Percentiles rank a stretch among this genome's conserved stretches.
Evolutionary conservation across 2,888 invertebrate genomes (phyloP).

Genomic region (Crossocerus cetratus): DNA sequence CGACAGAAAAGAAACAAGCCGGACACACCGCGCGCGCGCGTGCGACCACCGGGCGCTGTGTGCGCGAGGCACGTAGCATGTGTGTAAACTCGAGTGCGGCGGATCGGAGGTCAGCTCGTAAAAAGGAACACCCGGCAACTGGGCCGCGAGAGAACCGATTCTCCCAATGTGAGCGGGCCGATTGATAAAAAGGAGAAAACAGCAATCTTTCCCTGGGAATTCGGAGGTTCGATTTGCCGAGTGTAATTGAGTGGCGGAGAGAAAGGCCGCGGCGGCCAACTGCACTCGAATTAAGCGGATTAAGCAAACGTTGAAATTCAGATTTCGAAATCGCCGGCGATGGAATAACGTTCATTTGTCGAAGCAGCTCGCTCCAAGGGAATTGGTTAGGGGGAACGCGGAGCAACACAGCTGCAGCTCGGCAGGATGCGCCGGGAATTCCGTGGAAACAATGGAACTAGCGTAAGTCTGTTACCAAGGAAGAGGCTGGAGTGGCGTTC

Average conservation of each 20-base stretch:
- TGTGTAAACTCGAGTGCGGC: background rate
- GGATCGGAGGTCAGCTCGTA: no score
- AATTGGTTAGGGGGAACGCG: background rate
- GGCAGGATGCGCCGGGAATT: slow-evolving; percentile 9
- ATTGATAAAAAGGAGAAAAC: no score
- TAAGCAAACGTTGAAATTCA: no score
- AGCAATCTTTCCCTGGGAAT: no score
- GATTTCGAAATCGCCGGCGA: no score
- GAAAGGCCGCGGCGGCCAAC: no score
- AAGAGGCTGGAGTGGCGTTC: slow-evolving; percentile 4
- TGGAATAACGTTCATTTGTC: background rate
- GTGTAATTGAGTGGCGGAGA: no score
- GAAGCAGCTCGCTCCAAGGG: background rate
- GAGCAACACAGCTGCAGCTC: background rate
- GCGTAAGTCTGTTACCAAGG: background rate
- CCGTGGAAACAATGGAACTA: slow-evolving; percentile 5
- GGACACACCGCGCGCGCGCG: background rate
- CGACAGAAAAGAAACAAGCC: slow-evolving; percentile 5
- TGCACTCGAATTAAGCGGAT: no score
- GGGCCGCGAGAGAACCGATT: no score
- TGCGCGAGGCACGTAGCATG: background rate
- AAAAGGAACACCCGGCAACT: no score
- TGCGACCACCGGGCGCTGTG: slow-evolving; percentile 8
- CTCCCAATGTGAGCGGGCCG: no score
- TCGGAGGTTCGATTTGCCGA: no score